Base-by-base conservation (phyloP, 2,797 vertebrate species). In the Acanthopagrus latus region DNA sequence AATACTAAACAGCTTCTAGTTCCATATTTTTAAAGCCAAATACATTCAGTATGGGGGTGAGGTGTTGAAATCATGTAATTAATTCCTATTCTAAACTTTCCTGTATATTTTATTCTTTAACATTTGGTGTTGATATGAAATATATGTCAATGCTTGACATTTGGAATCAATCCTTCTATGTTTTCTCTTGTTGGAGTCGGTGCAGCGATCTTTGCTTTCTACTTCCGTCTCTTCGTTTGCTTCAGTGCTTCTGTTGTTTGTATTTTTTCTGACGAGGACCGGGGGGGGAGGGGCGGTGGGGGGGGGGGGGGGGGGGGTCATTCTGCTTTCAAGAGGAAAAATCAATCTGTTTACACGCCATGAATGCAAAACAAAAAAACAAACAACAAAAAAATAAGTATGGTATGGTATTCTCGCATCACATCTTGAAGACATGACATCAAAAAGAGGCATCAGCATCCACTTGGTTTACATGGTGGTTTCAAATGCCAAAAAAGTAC, bases 101-200 rank as follows among this genome's bases (percentile, higher is more conserved):
- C 95, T 97, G 96, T 98, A 96, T 96, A 97, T 95, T 96, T 96
- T 97, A 96, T 97, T 96, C 96, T 97, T 97, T 97, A 97, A 97
- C 96, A 96, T 97, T 97, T 96, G 96, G 95, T 99, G 97, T 98
- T 97, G 96, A 96, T 97, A 97, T 96, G 93, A 95, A 97, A 94
- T 96, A 96, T 96, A 96, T 97, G 96, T 95, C 96, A 93, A 96
- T 96, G 97, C 96, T 98, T 96, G 95, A 96, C 95, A 97, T 97
- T 97, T 96, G 94, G 96, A 96, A 96, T 96, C 96, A 96, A 96
- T 94, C 90, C 96, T 97, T 95, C 94, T 97, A 95, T 94, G 94
- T 95, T 97, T 96, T 96, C 9, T 96, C 96, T 96, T 95, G 94
- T 92, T 91, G 50, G 76, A 92, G 74, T 93, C 83, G 83, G 86